Conservation (phyloP, 1,140 invertebrate species). For the Drosophila baimaii region DNA sequence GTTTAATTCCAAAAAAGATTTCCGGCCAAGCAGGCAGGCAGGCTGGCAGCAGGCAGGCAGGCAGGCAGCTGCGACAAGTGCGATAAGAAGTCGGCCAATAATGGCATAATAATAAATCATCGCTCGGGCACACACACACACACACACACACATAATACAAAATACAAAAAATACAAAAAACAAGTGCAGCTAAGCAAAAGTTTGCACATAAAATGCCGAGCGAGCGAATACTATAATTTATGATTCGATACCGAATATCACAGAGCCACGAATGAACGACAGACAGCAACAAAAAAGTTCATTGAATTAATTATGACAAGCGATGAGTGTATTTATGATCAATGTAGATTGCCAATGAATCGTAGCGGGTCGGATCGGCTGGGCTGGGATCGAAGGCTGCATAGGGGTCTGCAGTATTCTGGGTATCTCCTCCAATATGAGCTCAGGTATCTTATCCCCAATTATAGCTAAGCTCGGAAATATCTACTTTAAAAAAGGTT, state of each 20-base stretch:
- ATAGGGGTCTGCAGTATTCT: not conserved
- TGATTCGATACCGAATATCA: conserved; percentile 35
- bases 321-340: conserved; percentile 73
- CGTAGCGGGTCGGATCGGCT: conserved; percentile 14
- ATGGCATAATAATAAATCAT: conserved; percentile 68
- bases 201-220: conserved; percentile 24
- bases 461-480: no score
- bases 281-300: conserved; percentile 40
- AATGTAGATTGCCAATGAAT: conserved; percentile 64
- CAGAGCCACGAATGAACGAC: conserved; percentile 3
- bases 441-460: no score
- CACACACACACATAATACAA: conserved; percentile 1
- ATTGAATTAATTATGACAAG: conserved; percentile 80
- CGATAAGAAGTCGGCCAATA: conserved; percentile 60
- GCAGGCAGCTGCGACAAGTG: conserved; percentile 31
- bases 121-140: conserved; percentile 13
- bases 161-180: not conserved
- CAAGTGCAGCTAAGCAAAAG: conserved; percentile 17
- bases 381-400: not conserved
- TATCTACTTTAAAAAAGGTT: no score
- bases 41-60: no score
- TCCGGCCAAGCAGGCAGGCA: conserved; percentile 24
- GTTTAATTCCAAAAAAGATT: conserved; percentile 21
- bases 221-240: conserved; percentile 18
- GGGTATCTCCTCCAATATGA: no score